Base-by-base conservation (phyloP, 1,140 invertebrate genomes). In the Polyergus mexicanus region DNA sequence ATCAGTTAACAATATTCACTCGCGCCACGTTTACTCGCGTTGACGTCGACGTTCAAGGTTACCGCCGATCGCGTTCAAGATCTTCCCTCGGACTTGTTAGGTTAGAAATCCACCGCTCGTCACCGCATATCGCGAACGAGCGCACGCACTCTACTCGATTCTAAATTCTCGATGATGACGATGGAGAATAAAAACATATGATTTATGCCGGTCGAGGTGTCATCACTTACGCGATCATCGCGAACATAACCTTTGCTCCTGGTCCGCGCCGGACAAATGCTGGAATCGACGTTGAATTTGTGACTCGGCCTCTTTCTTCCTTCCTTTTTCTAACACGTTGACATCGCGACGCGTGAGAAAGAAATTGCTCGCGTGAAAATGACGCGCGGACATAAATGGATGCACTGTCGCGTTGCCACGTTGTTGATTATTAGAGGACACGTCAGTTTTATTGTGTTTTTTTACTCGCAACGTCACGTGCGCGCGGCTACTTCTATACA, bases 341-440 rank as follows among this genome's bases (percentile, higher is more conserved):
- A 32, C 75, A 65, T 77, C 28, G n/a, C 13, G 25, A 63, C 5
- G 19, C 8, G 25, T 6, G 38, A 44, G 2, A 35, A 25, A 6
- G 2, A 16, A 60, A 28, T 51, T 19, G 16, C 47, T 19, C 47
- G 16, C 0, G 6, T n/a, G 2, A 32, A 0, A 25, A 32, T 13
- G n/a, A 16, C n/a, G 32, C 41, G 19, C 13, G 38, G n/a, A 28
- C 7, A 28, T 3, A 10, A 1, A 11, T 7, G 11, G 16, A 16
- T 2, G 44, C 62, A 13, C 62, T 56, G n/a, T 54, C 47, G 77
- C 63, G 32, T 68, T 90, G 91, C 90, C 91, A 92, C 90, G 91
- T 91, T 92, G 87, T 77, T 85, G 83, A 54, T 62, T 86, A 88
- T 88, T 86, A 68, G 81, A 68, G 81, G 90, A 92, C 91, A 92